Base-by-base conservation (phyloP, 1,140 invertebrate genomes). In the Drosophila nannoptera region DNA sequence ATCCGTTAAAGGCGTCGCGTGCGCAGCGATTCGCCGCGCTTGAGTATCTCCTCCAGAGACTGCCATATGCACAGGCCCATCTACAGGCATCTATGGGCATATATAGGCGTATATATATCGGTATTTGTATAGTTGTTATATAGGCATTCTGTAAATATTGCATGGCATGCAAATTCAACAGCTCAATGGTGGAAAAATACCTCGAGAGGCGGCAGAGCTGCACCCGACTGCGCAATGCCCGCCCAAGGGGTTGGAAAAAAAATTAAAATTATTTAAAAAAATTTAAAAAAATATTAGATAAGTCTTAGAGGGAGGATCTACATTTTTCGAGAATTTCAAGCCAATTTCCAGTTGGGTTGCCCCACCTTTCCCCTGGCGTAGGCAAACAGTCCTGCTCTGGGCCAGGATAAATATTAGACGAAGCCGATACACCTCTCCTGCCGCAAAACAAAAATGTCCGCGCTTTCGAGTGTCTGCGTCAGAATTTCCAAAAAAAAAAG, bases 1-100 rank as follows among this genome's bases (percentile, higher is more conserved):
- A 59, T 59, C 43, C 5, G 14, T 42, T 65, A 66, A 66, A 66
- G 72, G 59, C 72, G 81, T 64, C 83, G 77, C 45, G 73, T 63
- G 42, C 71, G 73, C 63, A 52, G 62, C 32, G 73, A 73, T 53
- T 81, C 77, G 14, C 68, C 55, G 11, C 80, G 71, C 29, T 88
- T 84, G 72, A 89, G 87, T 78, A 89, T 88, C 73, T 89, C 76
- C 75, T 89, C 84, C 59, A 89, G 75, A n/a, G n/a, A n/a, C n/a
- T n/a, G n/a, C n/a, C n/a, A n/a, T n/a, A n/a, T n/a, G n/a, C n/a
- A n/a, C n/a, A n/a, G n/a, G n/a, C n/a, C n/a, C n/a, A n/a, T 45
- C 14, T 12, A 63, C 16, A 36, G 12, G 54, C 6, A 7, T 40
- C n/a, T n/a, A 46, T 22, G 42, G 5, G 12, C 12, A 45, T 46